Conservation (phyloP, 2,888 invertebrate species). For the Anticlea derivata region DNA sequence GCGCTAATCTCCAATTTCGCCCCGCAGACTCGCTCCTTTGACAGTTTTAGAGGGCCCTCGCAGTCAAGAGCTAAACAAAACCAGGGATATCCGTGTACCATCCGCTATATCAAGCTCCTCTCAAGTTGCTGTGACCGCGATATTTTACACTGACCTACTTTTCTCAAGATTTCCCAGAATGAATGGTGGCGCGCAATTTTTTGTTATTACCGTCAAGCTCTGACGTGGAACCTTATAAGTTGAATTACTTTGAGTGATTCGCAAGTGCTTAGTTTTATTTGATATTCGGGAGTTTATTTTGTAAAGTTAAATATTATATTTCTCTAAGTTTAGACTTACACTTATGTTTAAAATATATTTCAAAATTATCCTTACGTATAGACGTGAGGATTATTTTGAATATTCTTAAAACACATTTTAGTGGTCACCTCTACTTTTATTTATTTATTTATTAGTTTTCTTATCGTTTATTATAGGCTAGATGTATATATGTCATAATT, state of each 20-base stretch:
- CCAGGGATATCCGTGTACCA: slow-evolving; percentile 50
- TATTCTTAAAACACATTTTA: too few species aligned
- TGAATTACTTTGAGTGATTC: slow-evolving; percentile 19
- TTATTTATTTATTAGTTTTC: too few species aligned
- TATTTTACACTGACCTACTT: slow-evolving; percentile 66
- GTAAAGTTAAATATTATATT: background rate
- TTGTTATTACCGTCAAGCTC: slow-evolving; percentile 29
- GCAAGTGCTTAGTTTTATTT: slow-evolving; percentile 11
- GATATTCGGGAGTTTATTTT: slow-evolving; percentile 3
- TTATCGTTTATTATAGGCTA: too few species aligned
- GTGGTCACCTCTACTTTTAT: too few species aligned
- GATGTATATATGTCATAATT: too few species aligned
- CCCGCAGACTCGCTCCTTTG: slow-evolving; percentile 49
- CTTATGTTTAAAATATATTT: too few species aligned
- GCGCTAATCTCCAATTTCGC: slow-evolving; percentile 26
- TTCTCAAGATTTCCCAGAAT: slow-evolving; percentile 31
- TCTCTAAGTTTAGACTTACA: too few species aligned
- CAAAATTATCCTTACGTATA: too few species aligned
- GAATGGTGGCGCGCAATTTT: slow-evolving; percentile 31
- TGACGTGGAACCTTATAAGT: slow-evolving; percentile 18
- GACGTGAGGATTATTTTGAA: too few species aligned
- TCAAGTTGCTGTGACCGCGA: slow-evolving; percentile 57
- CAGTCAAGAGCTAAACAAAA: slow-evolving; percentile 67
- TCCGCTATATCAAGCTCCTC: slow-evolving; percentile 46
- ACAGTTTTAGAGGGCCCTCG: slow-evolving; percentile 46